Evolutionary conservation across 2,113 vertebrate genomes (phyloP).

Genomic region (Brachirus orientalis): DNA sequence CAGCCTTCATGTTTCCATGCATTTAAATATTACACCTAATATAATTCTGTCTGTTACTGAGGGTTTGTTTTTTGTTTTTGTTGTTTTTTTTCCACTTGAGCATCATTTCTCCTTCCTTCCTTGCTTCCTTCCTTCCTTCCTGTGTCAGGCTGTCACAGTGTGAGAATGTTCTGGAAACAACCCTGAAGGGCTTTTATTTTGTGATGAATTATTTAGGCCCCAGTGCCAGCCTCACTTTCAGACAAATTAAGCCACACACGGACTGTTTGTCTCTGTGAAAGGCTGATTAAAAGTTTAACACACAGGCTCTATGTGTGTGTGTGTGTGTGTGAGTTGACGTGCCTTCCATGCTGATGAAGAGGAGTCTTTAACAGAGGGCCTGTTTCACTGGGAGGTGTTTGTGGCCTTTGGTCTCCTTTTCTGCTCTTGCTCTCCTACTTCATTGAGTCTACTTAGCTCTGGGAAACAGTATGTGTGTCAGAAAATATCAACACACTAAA

Average conservation of each 20-base stretch:
- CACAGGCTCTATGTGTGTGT: constrained; percentile 10
- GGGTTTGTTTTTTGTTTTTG: too few species aligned
- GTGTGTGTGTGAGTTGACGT: constrained; percentile 57
- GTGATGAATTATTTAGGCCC: constrained; percentile 54
- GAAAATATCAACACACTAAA: too few species aligned
- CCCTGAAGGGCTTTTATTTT: constrained; percentile 29
- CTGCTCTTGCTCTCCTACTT: not conserved
- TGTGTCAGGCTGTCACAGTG: constrained; percentile 32
- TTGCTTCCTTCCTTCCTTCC: constrained; percentile 6
- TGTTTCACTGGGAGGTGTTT: constrained; percentile 56
- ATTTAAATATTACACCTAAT: too few species aligned
- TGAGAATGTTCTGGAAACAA: constrained; percentile 73
- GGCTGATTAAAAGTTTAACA: constrained; percentile 41
- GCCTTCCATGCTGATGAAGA: constrained; percentile 72
- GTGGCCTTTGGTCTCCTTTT: constrained; percentile 52
- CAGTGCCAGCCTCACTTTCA: constrained; percentile 2
- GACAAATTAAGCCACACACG: not conserved
- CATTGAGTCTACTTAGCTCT: too few species aligned
- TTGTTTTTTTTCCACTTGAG: not conserved
- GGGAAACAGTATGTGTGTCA: too few species aligned
- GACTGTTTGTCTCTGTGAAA: not conserved
- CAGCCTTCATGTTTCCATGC: too few species aligned
- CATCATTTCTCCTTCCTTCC: not conserved
- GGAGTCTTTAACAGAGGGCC: constrained; percentile 48
- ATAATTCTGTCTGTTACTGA: too few species aligned